Conservation (phyloP, 2,888 invertebrate genomes). For the Sepiola atlantica region DNA sequence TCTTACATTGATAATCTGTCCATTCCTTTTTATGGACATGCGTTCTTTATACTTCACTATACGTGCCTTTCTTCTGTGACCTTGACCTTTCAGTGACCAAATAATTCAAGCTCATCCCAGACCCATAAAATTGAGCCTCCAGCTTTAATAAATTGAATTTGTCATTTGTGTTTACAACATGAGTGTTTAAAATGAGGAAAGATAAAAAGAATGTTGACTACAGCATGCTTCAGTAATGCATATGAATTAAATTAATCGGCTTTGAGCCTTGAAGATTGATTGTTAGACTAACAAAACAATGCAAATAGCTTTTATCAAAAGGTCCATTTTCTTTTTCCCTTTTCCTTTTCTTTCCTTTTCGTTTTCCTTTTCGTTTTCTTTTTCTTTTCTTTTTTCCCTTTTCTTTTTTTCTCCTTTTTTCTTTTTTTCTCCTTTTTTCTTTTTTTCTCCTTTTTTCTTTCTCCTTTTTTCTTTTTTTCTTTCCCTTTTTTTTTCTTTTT, state of each 20-base stretch:
- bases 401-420: background rate
- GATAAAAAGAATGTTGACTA: background rate
- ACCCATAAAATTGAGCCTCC: background rate
- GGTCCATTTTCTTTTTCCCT: background rate
- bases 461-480: background rate
- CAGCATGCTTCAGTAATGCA: background rate
- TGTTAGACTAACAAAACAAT: background rate
- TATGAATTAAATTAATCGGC: background rate
- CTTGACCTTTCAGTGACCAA: conserved; percentile 3
- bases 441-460: background rate
- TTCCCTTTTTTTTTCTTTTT: background rate
- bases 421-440: background rate
- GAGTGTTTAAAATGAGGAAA: background rate
- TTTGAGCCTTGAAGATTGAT: background rate
- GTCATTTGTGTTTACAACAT: background rate
- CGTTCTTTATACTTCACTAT: background rate
- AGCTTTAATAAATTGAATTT: background rate
- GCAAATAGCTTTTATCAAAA: background rate
- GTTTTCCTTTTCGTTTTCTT: background rate
- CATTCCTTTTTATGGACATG: background rate
- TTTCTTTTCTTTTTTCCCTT: background rate
- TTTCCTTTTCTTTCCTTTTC: background rate
- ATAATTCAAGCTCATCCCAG: background rate
- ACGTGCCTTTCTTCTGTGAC: background rate
- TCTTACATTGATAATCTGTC: background rate